Conservation (phyloP, 2,113 vertebrate species). For the Hylia prasina region DNA sequence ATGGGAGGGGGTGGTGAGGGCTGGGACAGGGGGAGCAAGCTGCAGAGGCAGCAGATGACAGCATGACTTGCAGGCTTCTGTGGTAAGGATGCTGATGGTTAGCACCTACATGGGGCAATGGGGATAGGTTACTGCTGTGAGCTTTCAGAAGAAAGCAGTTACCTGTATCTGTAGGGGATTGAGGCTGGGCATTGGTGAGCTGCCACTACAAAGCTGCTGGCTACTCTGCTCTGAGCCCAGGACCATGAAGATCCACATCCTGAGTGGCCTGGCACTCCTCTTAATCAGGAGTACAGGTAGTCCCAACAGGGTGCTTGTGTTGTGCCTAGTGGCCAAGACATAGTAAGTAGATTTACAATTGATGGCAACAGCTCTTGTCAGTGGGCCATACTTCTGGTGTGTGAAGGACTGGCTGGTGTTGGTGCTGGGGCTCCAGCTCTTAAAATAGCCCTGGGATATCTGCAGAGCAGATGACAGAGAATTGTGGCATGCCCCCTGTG, state of each 20-base stretch:
- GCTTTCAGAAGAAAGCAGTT: background rate
- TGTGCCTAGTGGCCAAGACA: background rate
- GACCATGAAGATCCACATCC: background rate
- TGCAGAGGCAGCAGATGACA: background rate
- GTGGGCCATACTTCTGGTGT: background rate
- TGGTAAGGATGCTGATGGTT: background rate
- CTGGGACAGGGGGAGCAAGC: rapidly evolving
- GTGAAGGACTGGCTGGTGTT: background rate
- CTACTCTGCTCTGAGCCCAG: background rate
- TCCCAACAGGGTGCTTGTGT: background rate
- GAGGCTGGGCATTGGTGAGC: background rate
- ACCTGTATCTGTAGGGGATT: rapidly evolving
- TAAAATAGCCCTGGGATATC: background rate
- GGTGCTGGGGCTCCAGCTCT: background rate
- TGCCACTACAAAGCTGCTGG: background rate
- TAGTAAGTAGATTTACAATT: background rate
- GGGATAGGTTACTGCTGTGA: background rate
- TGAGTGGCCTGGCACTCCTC: background rate
- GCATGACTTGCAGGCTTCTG: background rate
- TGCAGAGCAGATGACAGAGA: background rate
- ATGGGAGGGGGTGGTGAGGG: background rate
- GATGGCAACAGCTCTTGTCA: background rate
- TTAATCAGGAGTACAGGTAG: background rate
- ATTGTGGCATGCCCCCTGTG: background rate
- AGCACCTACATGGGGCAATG: background rate